Evolutionary conservation across 2,113 vertebrate species (phyloP).

Genomic region (Periophthalmodon schlosseri): DNA sequence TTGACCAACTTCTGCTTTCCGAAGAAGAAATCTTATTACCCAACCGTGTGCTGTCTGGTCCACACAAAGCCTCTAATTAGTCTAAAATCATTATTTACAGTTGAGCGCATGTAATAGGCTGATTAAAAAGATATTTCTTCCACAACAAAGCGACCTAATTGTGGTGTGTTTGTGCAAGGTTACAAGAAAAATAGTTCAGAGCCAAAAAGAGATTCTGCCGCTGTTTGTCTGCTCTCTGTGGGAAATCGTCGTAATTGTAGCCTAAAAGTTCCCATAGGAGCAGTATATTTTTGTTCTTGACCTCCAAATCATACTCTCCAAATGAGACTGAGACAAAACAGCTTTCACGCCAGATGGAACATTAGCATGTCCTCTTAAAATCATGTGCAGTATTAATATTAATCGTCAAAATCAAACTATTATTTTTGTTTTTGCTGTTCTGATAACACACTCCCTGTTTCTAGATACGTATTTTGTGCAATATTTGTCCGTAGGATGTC

Average conservation of each 20-base stretch:
- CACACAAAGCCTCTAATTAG: slow-evolving; percentile 22
- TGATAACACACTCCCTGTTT: slow-evolving; percentile 1
- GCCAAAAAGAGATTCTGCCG: slow-evolving; percentile 36
- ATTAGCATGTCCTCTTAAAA: slow-evolving; percentile 10
- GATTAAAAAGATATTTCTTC: slow-evolving; percentile 32
- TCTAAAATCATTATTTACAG: slow-evolving; percentile 31
- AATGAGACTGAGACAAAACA: slow-evolving; percentile 16
- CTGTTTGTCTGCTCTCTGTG: slow-evolving; percentile 49
- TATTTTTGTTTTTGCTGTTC: slow-evolving; percentile 7
- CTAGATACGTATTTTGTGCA: slow-evolving; percentile 3
- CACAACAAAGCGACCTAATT: slow-evolving; percentile 42
- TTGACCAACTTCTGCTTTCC: slow-evolving; percentile 32
- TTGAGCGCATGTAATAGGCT: slow-evolving; percentile 40
- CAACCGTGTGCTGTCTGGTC: slow-evolving; percentile 19
- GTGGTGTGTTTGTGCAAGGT: slow-evolving; percentile 48
- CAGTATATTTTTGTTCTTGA: slow-evolving; percentile 32
- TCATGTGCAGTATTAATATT: slow-evolving; percentile 5
- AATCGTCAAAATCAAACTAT: not conserved
- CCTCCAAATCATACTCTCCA: slow-evolving; percentile 25
- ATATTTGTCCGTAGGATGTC: not conserved
- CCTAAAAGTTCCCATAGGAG: slow-evolving; percentile 51
- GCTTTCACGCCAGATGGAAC: slow-evolving; percentile 18
- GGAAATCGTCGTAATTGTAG: slow-evolving; percentile 43
- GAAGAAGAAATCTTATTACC: slow-evolving; percentile 24
- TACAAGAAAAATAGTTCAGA: slow-evolving; percentile 43